phyloP scores from a whole-genome alignment of 2,888 invertebrate species.

The Drosophila atroscutellata region DNA sequence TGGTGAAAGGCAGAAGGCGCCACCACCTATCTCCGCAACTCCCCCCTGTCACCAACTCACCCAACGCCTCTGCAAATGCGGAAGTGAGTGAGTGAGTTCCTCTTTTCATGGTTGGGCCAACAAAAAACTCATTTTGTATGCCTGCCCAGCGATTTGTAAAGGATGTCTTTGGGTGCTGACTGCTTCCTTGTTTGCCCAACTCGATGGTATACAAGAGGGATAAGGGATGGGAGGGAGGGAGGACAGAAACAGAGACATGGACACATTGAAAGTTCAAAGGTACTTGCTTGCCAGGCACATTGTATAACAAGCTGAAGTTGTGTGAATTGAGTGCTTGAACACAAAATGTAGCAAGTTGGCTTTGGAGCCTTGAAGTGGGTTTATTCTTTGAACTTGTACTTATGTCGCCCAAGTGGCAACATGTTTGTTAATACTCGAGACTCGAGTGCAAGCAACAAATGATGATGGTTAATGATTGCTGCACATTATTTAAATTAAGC shows the following conservation, averaged over 20 bases:
- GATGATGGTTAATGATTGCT: constrained; percentile 16
- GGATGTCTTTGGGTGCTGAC: constrained; percentile 45
- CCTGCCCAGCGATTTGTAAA: constrained; percentile 56
- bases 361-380: constrained; percentile 59
- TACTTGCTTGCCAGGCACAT: constrained; percentile 59
- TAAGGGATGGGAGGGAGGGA: constrained; percentile 9
- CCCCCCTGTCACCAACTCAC: background rate
- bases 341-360: constrained; percentile 28
- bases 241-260: constrained; percentile 1
- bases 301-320: constrained; percentile 68
- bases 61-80: constrained; percentile 51
- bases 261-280: constrained; percentile 72
- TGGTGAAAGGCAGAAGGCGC: constrained; percentile 21
- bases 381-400: constrained; percentile 70
- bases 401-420: constrained; percentile 47
- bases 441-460: constrained; percentile 63
- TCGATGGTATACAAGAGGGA: constrained; percentile 12
- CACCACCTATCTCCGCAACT: background rate
- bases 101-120: constrained; percentile 62
- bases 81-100: constrained; percentile 57
- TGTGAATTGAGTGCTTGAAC: constrained; percentile 63
- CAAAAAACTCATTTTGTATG: constrained; percentile 68
- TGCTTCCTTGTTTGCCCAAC: constrained; percentile 68
- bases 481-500: background rate
- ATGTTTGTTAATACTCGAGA: constrained; percentile 46